These are phyloP conservation scores for Spisula subtruncata DNA, from an alignment of 2,888 invertebrate genomes.

Conservation along the genomic window DNA sequence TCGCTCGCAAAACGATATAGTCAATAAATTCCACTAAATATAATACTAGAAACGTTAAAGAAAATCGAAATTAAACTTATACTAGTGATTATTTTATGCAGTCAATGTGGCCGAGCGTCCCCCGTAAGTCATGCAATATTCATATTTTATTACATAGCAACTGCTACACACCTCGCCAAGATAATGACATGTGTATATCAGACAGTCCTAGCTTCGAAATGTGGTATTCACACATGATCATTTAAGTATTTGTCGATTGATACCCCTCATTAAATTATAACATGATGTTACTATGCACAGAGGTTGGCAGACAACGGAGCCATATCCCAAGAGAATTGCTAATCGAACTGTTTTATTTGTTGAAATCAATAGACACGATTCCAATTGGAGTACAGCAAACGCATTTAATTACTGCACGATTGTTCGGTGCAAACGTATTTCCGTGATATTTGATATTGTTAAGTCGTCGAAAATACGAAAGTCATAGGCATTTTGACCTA, in stretches of 20 bases:
- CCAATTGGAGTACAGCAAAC: constrained; percentile 2
- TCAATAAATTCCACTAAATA: neutral
- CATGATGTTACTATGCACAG: neutral
- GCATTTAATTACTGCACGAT: too few species aligned
- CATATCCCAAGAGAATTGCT: neutral
- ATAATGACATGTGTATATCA: neutral
- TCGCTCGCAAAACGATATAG: neutral
- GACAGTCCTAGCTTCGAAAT: neutral
- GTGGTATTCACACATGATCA: neutral
- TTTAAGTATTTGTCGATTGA: constrained; percentile 11
- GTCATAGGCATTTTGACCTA: too few species aligned
- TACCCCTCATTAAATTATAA: neutral
- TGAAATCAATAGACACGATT: neutral
- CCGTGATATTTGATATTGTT: too few species aligned
- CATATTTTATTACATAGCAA: neutral
- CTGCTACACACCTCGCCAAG: neutral
- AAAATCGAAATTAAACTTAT: neutral
- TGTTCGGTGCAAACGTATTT: too few species aligned
- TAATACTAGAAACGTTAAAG: neutral
- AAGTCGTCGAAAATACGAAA: too few species aligned
- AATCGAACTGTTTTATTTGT: neutral
- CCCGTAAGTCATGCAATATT: neutral
- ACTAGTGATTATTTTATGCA: neutral
- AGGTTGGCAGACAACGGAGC: neutral
- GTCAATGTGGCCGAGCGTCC: neutral